Percentiles rank a stretch among this genome's conserved stretches.
These are phyloP conservation scores for Rallus crepitans DNA, from an alignment of 2,797 vertebrate species.

Conservation along the genomic window DNA sequence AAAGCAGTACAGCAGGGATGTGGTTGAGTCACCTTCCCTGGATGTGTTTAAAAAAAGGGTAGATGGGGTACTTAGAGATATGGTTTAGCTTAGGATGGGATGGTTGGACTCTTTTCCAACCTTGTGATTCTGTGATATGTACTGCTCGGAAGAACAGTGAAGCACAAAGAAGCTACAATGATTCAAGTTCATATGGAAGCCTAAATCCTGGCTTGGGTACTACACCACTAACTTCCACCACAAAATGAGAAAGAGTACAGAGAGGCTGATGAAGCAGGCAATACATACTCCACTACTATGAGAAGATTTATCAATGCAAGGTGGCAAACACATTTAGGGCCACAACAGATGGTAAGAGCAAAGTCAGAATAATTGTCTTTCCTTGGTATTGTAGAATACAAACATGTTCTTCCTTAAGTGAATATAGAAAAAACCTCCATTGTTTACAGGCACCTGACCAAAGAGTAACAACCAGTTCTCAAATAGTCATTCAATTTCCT, in stretches of 20 bases:
- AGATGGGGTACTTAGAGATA: too few species aligned
- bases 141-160: neutral
- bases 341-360: neutral
- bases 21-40: too few species aligned
- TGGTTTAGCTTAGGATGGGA: too few species aligned
- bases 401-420: neutral
- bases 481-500: neutral
- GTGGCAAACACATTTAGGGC: neutral
- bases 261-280: neutral
- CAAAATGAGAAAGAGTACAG: neutral
- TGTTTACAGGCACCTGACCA: neutral
- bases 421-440: neutral
- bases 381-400: neutral
- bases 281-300: fast-evolving
- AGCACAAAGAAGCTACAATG: neutral
- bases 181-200: neutral
- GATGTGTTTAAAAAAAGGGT: too few species aligned
- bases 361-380: neutral
- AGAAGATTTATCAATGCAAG: neutral
- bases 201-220: neutral
- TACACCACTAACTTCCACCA: neutral
- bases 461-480: neutral
- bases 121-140: neutral
- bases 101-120: too few species aligned
- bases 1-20: neutral